Conservation (phyloP, 2,888 invertebrate genomes). For the Archips crataeganus region DNA sequence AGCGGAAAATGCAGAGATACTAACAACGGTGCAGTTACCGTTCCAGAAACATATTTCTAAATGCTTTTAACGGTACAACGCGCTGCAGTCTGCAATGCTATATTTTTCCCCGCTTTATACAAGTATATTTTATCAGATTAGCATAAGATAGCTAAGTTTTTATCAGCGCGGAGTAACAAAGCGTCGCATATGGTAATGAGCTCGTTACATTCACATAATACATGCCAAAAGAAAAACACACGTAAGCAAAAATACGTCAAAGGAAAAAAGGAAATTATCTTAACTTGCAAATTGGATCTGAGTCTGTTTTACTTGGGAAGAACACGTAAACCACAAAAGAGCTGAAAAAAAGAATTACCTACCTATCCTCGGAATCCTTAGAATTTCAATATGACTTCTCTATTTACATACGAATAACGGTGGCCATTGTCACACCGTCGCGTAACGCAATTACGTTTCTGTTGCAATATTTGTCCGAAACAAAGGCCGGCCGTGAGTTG, state of each 20-base stretch:
- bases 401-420: constrained; percentile 74
- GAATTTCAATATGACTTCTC: constrained; percentile 78
- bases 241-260: constrained; percentile 24
- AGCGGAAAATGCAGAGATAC: neutral
- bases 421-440: constrained; percentile 51
- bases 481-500: too few species aligned
- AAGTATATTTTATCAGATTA: constrained; percentile 9
- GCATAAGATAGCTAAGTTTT: constrained; percentile 1
- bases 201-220: constrained; percentile 12
- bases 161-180: neutral
- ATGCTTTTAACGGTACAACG: constrained; percentile 2
- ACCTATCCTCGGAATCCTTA: constrained; percentile 70
- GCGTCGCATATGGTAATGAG: constrained; percentile 14
- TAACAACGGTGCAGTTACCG: neutral
- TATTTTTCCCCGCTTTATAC: neutral
- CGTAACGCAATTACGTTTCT: constrained; percentile 34
- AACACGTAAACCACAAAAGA: constrained; percentile 57
- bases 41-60: constrained; percentile 2
- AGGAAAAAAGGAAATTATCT: constrained; percentile 31
- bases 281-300: constrained; percentile 37
- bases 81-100: neutral
- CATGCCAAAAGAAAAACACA: constrained; percentile 1
- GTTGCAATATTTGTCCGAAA: too few species aligned
- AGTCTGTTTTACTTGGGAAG: constrained; percentile 36
- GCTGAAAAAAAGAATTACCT: constrained; percentile 69